A percentile compares a stretch with the other conserved stretches of the same genome.
Evolutionary conservation across 2,888 invertebrate species (phyloP).

Genomic region (Ceraclea dissimilis): DNA sequence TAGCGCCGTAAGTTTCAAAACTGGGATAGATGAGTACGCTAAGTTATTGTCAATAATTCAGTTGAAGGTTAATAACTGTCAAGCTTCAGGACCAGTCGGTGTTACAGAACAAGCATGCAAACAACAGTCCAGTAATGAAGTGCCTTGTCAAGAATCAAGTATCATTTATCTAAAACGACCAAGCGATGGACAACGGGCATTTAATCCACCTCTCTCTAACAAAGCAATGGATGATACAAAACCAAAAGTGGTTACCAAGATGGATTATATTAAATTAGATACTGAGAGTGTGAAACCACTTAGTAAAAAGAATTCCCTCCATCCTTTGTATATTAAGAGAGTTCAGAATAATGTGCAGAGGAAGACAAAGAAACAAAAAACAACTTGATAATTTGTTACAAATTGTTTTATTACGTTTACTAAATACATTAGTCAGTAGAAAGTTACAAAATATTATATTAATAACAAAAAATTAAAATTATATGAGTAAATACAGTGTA

Average conservation of each 20-base stretch:
- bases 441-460: background rate
- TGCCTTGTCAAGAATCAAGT: constrained; percentile 14
- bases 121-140: too few relatives aligned
- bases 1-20: constrained; percentile 39
- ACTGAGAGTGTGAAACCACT: background rate
- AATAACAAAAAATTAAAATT: constrained; percentile 1
- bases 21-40: background rate
- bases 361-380: constrained; percentile 21
- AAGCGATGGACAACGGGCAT: background rate
- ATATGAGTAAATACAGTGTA: constrained; percentile 1
- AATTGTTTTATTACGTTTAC: constrained; percentile 1
- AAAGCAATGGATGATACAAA: background rate
- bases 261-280: background rate
- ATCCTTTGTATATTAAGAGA: constrained; percentile 40
- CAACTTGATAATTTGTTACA: background rate
- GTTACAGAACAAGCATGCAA: too few relatives aligned
- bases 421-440: background rate
- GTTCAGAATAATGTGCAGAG: constrained; percentile 41
- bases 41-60: constrained; percentile 8
- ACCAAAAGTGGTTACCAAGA: background rate
- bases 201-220: background rate
- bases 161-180: background rate
- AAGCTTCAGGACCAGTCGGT: background rate
- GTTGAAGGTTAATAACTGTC: too few relatives aligned
- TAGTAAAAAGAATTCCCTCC: constrained; percentile 28